phyloP scores from a whole-genome alignment of 2,113 vertebrate genomes.

The Chaetodon auriga region DNA sequence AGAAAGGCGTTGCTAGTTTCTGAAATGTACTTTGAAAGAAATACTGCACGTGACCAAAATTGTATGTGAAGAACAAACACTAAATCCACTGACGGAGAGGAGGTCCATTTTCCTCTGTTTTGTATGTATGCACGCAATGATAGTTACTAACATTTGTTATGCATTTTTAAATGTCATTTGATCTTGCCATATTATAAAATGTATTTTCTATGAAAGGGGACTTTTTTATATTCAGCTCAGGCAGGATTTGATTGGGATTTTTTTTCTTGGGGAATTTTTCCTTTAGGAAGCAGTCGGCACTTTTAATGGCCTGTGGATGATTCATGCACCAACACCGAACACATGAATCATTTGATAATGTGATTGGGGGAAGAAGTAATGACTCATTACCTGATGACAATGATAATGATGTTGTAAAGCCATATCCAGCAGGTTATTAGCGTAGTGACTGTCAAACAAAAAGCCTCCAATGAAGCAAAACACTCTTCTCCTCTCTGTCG shows the following conservation, averaged over 20 bases:
- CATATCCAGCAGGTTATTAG: constrained; percentile 46
- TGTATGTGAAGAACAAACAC: constrained; percentile 55
- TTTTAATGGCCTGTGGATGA: constrained; percentile 50
- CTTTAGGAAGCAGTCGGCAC: constrained; percentile 3
- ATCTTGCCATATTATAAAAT: constrained; percentile 58
- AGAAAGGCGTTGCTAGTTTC: constrained; percentile 4
- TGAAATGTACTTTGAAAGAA: constrained; percentile 18
- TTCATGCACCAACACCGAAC: constrained; percentile 37
- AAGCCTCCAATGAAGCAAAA: constrained; percentile 37
- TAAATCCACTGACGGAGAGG: constrained; percentile 34
- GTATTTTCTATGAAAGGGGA: constrained; percentile 54
- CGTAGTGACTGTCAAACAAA: constrained; percentile 36
- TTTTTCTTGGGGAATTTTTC: neutral
- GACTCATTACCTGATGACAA: constrained; percentile 52
- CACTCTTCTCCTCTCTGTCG: neutral
- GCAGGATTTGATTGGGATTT: constrained; percentile 18
- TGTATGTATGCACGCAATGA: constrained; percentile 64
- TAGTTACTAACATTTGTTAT: constrained; percentile 59
- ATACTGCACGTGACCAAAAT: constrained; percentile 35
- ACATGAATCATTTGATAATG: constrained; percentile 63
- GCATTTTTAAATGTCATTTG: constrained; percentile 26
- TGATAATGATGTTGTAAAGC: constrained; percentile 44
- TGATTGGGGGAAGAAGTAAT: constrained; percentile 44
- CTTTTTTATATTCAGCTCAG: constrained; percentile 32
- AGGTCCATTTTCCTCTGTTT: constrained; percentile 26